Percentiles rank a stretch among this genome's conserved stretches.
Evolutionary conservation across 2,113 vertebrate genomes (phyloP).

Genomic region (Malurus alboscapulatus): DNA sequence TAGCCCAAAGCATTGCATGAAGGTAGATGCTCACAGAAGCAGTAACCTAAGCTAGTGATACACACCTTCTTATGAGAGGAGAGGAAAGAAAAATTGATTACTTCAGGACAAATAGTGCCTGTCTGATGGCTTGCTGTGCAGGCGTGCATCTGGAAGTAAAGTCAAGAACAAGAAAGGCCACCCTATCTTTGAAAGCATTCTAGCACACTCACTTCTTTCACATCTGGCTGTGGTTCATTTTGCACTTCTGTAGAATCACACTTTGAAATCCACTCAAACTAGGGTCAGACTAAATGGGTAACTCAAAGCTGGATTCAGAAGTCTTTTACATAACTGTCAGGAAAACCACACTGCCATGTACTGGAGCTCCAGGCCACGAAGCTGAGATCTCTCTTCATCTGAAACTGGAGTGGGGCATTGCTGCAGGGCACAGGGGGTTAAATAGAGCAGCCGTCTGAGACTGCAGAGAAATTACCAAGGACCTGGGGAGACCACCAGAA

Average conservation of each 20-base stretch:
- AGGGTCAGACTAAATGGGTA: background rate
- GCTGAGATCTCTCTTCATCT: background rate
- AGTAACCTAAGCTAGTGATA: background rate
- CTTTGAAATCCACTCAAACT: background rate
- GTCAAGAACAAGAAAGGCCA: background rate
- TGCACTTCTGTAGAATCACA: background rate
- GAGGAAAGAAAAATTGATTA: background rate
- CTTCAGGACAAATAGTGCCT: background rate
- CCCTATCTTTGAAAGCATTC: background rate
- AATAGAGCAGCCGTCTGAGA: background rate
- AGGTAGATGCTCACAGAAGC: background rate
- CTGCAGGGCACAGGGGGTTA: background rate
- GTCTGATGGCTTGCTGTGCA: background rate
- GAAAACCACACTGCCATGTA: background rate
- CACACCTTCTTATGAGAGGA: background rate
- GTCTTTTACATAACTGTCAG: background rate
- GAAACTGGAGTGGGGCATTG: background rate
- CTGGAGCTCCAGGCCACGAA: background rate
- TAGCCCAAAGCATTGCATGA: background rate
- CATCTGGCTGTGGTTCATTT: background rate
- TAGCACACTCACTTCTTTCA: background rate
- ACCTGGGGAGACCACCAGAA: background rate
- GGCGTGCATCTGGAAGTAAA: background rate
- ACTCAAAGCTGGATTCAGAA: background rate
- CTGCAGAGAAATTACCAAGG: background rate